A percentile compares a stretch with the other conserved stretches of the same genome.
phyloP scores from a whole-genome alignment of 2,113 vertebrate genomes.

The Phyllostomus hastatus region DNA sequence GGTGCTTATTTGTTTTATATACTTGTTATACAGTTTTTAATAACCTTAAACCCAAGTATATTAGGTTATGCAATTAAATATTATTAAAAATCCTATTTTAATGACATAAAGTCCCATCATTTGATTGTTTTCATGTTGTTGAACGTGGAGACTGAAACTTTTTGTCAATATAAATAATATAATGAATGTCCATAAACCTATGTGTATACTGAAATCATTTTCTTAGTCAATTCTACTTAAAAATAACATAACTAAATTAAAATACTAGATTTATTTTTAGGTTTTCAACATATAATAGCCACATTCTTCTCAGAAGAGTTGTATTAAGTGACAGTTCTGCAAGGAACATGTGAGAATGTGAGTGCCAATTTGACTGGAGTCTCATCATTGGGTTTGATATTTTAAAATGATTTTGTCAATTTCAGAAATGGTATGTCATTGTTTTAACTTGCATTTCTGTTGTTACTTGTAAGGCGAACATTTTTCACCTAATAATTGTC shows the following conservation, averaged over 20 bases:
- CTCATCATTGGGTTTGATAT: neutral
- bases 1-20: neutral
- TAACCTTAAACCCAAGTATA: neutral
- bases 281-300: neutral
- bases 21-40: neutral
- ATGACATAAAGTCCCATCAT: neutral
- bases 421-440: neutral
- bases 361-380: neutral
- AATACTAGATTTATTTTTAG: neutral
- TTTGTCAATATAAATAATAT: neutral
- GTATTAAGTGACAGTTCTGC: neutral
- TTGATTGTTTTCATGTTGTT: neutral
- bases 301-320: neutral
- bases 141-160: neutral
- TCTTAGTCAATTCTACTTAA: neutral
- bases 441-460: neutral
- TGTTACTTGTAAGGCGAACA: neutral
- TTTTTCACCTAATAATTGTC: neutral
- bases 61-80: neutral
- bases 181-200: neutral
- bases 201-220: neutral
- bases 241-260: neutral
- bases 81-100: constrained; percentile 16
- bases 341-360: neutral
- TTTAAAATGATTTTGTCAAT: neutral